These are phyloP conservation scores for Natator depressus DNA, from an alignment of 2,113 vertebrate genomes.

Conservation along the genomic window DNA sequence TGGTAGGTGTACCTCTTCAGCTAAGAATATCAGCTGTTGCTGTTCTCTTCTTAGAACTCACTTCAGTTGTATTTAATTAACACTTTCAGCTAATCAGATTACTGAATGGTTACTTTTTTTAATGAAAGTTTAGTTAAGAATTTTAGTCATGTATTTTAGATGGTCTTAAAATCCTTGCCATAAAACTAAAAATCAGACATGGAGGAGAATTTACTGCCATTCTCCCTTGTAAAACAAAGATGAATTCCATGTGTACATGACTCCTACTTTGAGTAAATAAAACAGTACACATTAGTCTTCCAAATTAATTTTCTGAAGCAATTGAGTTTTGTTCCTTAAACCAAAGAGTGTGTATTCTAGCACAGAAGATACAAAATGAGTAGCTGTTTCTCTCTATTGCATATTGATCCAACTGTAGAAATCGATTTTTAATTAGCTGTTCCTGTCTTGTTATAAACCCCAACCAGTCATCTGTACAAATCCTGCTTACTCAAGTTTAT, in stretches of 20 bases:
- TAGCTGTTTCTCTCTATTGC: not conserved
- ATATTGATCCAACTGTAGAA: not conserved
- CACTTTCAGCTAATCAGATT: not conserved
- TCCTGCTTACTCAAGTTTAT: not conserved
- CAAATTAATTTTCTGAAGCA: not conserved
- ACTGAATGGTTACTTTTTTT: not conserved
- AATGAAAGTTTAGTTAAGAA: not conserved
- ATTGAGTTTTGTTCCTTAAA: not conserved
- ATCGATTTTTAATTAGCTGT: not conserved
- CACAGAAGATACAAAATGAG: not conserved
- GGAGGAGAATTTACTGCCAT: not conserved
- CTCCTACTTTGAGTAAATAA: not conserved
- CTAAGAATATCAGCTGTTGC: not conserved
- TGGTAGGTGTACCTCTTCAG: constrained; percentile 65
- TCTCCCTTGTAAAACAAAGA: not conserved
- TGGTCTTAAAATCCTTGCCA: not conserved
- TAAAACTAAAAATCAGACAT: not conserved
- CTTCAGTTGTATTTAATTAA: not conserved
- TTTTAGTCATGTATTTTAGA: not conserved
- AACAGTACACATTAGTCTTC: not conserved
- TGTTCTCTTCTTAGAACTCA: not conserved
- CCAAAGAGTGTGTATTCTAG: not conserved
- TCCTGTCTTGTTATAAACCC: not conserved
- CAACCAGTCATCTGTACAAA: not conserved
- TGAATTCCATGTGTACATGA: not conserved